Evolutionary conservation across 2,888 invertebrate species (phyloP), one percentile per base, ranked within the genome.

Genomic region (Shargacucullia verbasci): DNA sequence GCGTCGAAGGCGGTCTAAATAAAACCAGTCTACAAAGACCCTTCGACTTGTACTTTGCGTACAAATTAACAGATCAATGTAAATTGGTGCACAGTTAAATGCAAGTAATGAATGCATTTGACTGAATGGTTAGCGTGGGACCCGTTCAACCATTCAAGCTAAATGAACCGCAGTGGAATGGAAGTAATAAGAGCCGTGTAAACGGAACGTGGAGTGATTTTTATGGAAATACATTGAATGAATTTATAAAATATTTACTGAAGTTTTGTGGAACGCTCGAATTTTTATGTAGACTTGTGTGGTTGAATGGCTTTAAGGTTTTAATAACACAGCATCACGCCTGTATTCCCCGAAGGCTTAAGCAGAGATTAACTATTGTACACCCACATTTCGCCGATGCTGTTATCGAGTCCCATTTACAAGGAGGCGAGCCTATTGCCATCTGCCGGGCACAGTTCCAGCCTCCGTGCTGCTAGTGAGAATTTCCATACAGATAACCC

Each of bases 71-170:
- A 31, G 59, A 33, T 67, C 64, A 52, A 59, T 56, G 48, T 64
- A 54, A 41, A 53, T 44, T 78, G 70, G 80, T 44, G 15, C 0
- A 4, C 35, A n/a, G 54, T 64, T 70, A 59, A 73, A 71, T 69
- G 56, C 73, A 73, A 52, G 62, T 72, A 73, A 76, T 79, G 75
- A 79, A 76, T 83, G 82, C 83, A 82, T 71, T 79, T 72, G 70
- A 70, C 56, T 81, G 80, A 77, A 82, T 80, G 63, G 77, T 50
- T 55, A 56, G 72, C 74, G 78, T 80, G 81, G 75, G 81, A 80
- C 66, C 71, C 40, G 59, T 80, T 81, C 52, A 58, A 4, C 20
- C 20, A 20, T 20, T 20, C n/a, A n/a, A 60, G 73, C 60, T 70
- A 71, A 82, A 78, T 81, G 78, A 81, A 74, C 76, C 64, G 78